Percentiles rank a stretch among this genome's conserved stretches.
These are phyloP conservation scores for Sipha flava DNA, from an alignment of 1,140 invertebrate genomes.

Conservation along the genomic window DNA sequence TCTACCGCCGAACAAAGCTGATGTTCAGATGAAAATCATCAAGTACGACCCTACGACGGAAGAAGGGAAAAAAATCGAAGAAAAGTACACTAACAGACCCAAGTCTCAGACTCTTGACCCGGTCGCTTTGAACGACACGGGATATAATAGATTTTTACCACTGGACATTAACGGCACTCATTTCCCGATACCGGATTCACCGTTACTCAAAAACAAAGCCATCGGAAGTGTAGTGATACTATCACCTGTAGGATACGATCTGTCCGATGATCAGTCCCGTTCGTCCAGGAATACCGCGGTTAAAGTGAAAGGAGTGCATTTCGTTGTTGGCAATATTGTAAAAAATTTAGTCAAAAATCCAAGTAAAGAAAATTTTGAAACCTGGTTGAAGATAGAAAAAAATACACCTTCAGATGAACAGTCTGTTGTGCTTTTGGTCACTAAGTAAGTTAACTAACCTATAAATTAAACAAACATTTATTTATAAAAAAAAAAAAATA, in stretches of 20 bases:
- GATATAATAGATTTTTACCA: slow-evolving; percentile 72
- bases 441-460: slow-evolving; percentile 53
- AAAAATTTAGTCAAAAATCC: slow-evolving; percentile 67
- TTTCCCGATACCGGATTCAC: slow-evolving; percentile 68
- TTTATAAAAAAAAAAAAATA: neutral
- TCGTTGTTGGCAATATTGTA: slow-evolving; percentile 57
- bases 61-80: slow-evolving; percentile 60
- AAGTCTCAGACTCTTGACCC: slow-evolving; percentile 60
- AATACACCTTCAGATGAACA: slow-evolving; percentile 60
- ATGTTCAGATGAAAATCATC: slow-evolving; percentile 74
- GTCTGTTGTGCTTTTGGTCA: slow-evolving; percentile 67
- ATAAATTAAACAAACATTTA: neutral
- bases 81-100: slow-evolving; percentile 57
- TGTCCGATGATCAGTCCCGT: slow-evolving; percentile 43
- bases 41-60: slow-evolving; percentile 64
- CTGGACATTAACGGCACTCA: slow-evolving; percentile 73
- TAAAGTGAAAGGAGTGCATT: slow-evolving; percentile 47
- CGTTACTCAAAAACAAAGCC: slow-evolving; percentile 59
- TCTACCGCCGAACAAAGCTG: slow-evolving; percentile 33
- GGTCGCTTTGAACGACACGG: slow-evolving; percentile 59
- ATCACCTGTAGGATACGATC: slow-evolving; percentile 64
- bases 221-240: slow-evolving; percentile 73
- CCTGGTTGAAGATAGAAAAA: slow-evolving; percentile 67
- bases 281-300: slow-evolving; percentile 12
- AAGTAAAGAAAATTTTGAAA: slow-evolving; percentile 63